A percentile compares a stretch with the other conserved stretches of the same genome.
Conservation (phyloP, 2,888 invertebrate species). For the Acronicta psi region DNA sequence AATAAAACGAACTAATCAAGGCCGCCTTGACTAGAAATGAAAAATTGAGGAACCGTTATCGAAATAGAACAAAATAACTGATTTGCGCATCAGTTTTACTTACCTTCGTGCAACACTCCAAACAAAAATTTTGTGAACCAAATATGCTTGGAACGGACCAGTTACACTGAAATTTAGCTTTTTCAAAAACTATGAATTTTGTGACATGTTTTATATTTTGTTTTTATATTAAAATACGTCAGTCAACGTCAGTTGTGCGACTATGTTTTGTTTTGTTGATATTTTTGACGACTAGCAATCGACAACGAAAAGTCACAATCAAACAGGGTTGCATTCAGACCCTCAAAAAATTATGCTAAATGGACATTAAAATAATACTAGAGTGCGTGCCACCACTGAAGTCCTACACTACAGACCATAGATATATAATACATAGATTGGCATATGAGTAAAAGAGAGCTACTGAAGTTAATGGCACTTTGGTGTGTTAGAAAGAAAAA, state of each 20-base stretch:
- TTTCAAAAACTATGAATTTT: conserved; percentile 61
- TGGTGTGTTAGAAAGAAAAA: no score
- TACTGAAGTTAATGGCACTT: no score
- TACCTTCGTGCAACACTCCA: conserved; percentile 60
- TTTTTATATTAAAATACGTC: conserved; percentile 63
- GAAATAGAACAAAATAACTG: conserved; percentile 5
- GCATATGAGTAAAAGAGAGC: no score
- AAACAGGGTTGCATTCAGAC: no score
- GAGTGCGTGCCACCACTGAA: no score
- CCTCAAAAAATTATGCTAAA: no score
- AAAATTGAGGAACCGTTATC: conserved; percentile 11
- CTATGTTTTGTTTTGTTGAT: conserved; percentile 63
- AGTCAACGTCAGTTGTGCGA: conserved; percentile 62
- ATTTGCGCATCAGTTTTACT: conserved; percentile 49
- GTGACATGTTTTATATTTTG: conserved; percentile 70
- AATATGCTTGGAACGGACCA: conserved; percentile 56
- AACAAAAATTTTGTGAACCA: conserved; percentile 60
- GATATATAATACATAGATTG: no score
- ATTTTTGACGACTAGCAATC: no score
- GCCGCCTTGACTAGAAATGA: conserved; percentile 21
- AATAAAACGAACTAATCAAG: conserved; percentile 11
- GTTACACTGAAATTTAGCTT: conserved; percentile 70
- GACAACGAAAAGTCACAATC: no score
- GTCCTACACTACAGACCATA: no score
- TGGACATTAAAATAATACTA: no score